Evolutionary conservation across 2,888 invertebrate genomes (phyloP), one percentile per base, ranked within the genome.

Genomic region (Limnephilus lunatus): DNA sequence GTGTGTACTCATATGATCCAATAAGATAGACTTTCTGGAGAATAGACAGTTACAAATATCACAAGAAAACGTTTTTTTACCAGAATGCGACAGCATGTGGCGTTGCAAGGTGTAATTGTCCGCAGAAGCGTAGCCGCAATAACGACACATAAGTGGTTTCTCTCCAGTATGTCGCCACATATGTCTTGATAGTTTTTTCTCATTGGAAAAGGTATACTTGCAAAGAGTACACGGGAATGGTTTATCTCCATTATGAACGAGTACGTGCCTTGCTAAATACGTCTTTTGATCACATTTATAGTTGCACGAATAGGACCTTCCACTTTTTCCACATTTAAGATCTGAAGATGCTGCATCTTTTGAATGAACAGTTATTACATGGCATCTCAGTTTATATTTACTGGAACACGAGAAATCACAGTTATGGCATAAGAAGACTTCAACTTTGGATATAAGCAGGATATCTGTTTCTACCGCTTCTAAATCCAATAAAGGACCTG

Each of bases 101-200:
- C 53, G 5, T 19, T 89, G 30, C 30, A 89, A 35, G 1, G 35
- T 89, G 30, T 81, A 68, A 30, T 68, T 81, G 15, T 53, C 68
- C 9, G 89, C 89, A 81, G 68, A 89, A 30, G 30, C 68, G 35
- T 80, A 89, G 32, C 81, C 39, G 39, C 89, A 89, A 0, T 25
- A 30, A 25, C 39, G 30, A 81, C 83, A 83, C 7, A 83, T 35
- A 83, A 35, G 35, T 39, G 83, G 83, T 35, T 83, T 83, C 19
- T 83, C 35, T 1, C 83, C 83, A 32, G 83, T 83, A 15, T 83
- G 83, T 3, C 31, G 32, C 25, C 25, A 83, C 32, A 83, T 83
- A 39, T 83, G 83, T 19, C 25, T 19, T 35, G 25, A 35, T 35
- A 83, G 32, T 15, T 32, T 83, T 32, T 32, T 32, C 9, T 83